phyloP scores from a whole-genome alignment of 2,888 invertebrate genomes.

The Hirtodrosophila trivittata region DNA sequence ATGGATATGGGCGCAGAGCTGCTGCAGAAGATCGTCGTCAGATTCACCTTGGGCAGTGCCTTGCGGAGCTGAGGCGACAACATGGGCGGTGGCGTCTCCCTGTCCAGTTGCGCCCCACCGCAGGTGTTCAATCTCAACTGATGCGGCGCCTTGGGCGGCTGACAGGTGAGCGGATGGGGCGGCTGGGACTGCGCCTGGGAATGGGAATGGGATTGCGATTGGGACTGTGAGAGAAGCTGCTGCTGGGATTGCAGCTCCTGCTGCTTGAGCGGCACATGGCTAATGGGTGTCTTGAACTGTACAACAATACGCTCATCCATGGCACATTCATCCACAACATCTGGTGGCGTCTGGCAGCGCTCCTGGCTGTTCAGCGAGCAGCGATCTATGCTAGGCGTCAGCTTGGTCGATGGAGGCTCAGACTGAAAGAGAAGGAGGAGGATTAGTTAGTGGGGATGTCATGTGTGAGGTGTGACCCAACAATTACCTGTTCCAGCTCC shows the following conservation, averaged over 20 bases:
- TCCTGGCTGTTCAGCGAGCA: slow-evolving; percentile 51
- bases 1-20: slow-evolving; percentile 70
- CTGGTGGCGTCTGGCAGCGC: slow-evolving; percentile 64
- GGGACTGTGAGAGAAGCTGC: slow-evolving; percentile 1
- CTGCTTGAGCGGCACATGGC: slow-evolving; percentile 57
- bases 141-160: slow-evolving; percentile 19
- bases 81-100: slow-evolving; percentile 58
- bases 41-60: slow-evolving; percentile 82
- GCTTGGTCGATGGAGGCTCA: slow-evolving; percentile 57
- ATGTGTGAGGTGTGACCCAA: not conserved
- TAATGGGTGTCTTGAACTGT: slow-evolving; percentile 79
- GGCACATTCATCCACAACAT: slow-evolving; percentile 17
- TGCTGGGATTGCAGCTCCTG: slow-evolving; percentile 38
- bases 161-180: slow-evolving; percentile 17
- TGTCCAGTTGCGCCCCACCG: slow-evolving; percentile 29
- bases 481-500: slow-evolving; percentile 25
- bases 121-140: slow-evolving; percentile 59
- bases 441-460: not conserved
- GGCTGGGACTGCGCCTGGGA: slow-evolving; percentile 2
- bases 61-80: slow-evolving; percentile 70
- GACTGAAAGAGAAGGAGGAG: not conserved
- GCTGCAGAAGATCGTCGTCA: slow-evolving; percentile 82
- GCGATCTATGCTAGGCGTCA: slow-evolving; percentile 76
- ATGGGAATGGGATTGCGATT: not conserved
- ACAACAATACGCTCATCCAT: slow-evolving; percentile 47